Evolutionary conservation across 2,797 vertebrate genomes (phyloP), one percentile per base, ranked within the genome.

Genomic region (Amblyraja radiata): DNA sequence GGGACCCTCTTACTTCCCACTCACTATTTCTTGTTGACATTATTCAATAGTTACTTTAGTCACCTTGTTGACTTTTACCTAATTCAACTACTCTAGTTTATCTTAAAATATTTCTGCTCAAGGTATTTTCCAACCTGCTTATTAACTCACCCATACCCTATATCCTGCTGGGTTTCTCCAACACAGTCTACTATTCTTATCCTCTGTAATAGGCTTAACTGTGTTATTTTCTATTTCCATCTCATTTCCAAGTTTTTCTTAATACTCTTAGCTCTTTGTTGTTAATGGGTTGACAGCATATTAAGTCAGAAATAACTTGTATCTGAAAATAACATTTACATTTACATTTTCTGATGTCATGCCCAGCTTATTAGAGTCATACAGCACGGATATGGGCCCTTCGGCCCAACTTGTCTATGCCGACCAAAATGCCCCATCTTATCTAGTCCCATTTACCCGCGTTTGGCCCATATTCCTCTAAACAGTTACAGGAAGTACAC

Each of bases 161-260:
- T 13, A 84, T 84, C 84, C 84, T 88, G 84, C 63, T 88, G 84
- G 8, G 61, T n/a, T 68, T 32, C 84, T 68, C 6, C n/a, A 16
- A 21, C n/a, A 68, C 8, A 68, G 36, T 36, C 65, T 88, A 36
- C 84, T 88, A 88, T 88, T 88, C 63, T 88, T 88, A 68, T 88
- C 84, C 84, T 36, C 14, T 68, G 10, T 32, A 68, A 88, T 36
- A 65, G 63, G n/a, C 63, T 88, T 88, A 88, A 68, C 32, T 18
- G 36, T 18, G 25, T 39, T 28, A 36, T 36, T 18, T 79, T 39
- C 36, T 79, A 79, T 32, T 88, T 88, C 32, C 32, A 4, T 88
- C 84, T 88, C 1, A 88, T 21, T 36, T 68, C 61, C 61, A 36
- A 65, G 68, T 88, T 88, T 86, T 88, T 63, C n/a, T 36, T 68